A percentile compares a stretch with the other conserved stretches of the same genome.
phyloP scores from a whole-genome alignment of 2,888 invertebrate species.

The Omphaloscelis lunosa region DNA sequence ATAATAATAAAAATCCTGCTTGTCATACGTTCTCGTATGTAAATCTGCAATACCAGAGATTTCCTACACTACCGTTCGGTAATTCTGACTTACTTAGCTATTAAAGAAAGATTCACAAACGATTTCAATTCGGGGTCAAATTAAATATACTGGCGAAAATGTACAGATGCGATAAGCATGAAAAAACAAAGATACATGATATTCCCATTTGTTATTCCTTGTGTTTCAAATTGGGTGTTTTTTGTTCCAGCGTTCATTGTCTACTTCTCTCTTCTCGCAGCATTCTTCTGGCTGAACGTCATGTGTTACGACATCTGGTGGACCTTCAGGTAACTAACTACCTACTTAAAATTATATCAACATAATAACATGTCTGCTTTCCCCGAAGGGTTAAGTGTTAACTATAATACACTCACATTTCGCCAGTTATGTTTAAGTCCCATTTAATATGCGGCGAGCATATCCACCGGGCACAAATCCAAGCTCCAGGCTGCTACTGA shows the following conservation, averaged over 20 bases:
- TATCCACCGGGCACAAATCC: not conserved
- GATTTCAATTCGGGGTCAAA: too few relatives aligned
- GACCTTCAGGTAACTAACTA: constrained; percentile 92
- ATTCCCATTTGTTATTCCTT: not conserved
- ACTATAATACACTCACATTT: not conserved
- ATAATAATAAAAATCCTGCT: too few relatives aligned
- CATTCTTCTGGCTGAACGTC: constrained; percentile 94
- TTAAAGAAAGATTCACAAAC: too few relatives aligned
- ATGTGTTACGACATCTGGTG: constrained; percentile 95
- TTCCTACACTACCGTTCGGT: too few relatives aligned
- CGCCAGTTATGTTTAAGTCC: too few relatives aligned
- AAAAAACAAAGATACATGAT: not conserved
- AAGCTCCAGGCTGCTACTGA: not conserved
- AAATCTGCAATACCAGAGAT: too few relatives aligned
- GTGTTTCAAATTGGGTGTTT: not conserved
- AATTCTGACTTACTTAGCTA: too few relatives aligned
- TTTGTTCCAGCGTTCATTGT: constrained; percentile 91
- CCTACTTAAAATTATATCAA: not conserved
- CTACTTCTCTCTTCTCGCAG: constrained; percentile 91
- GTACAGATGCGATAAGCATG: too few relatives aligned
- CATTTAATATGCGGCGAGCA: not conserved
- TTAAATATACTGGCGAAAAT: too few relatives aligned
- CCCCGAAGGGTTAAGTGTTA: too few relatives aligned
- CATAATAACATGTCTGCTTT: not conserved
- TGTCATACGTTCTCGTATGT: too few relatives aligned